phyloP scores from a whole-genome alignment of 1,140 invertebrate species.

The Drosophila cardini region DNA sequence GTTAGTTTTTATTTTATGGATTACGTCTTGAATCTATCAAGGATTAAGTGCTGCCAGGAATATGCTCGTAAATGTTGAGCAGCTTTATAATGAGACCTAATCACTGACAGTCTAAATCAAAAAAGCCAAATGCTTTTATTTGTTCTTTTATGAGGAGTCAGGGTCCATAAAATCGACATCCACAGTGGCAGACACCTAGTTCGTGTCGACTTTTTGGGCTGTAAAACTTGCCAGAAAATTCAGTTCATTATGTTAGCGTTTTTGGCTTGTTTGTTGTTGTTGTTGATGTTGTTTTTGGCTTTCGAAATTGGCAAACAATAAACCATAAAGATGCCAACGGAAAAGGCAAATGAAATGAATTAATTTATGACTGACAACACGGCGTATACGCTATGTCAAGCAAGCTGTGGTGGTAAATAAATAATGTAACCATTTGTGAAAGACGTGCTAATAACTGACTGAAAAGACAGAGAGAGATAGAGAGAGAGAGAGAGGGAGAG shows the following conservation, averaged over 20 bases:
- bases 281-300: conserved; percentile 5
- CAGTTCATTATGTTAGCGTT: conserved; percentile 3
- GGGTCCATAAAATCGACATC: conserved; percentile 31
- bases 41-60: conserved; percentile 27
- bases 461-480: conserved; percentile 11
- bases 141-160: conserved; percentile 43
- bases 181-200: not conserved
- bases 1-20: conserved; percentile 41
- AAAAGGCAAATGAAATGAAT: conserved; percentile 22
- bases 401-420: conserved; percentile 38
- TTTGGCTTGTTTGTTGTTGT: not conserved
- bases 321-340: conserved; percentile 11
- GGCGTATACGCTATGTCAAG: conserved; percentile 29
- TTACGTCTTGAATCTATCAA: conserved; percentile 22
- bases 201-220: not conserved
- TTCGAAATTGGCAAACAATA: conserved; percentile 38
- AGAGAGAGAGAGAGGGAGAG: conserved; percentile 14
- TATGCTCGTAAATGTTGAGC: conserved; percentile 62
- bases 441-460: conserved; percentile 59
- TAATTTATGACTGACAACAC: conserved; percentile 26
- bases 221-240: conserved; percentile 29
- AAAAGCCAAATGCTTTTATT: conserved; percentile 26
- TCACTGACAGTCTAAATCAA: conserved; percentile 43
- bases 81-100: conserved; percentile 55
- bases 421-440: conserved; percentile 61